Base-by-base conservation (phyloP, 1,140 invertebrate genomes). In the Bombus cullumanus region DNA sequence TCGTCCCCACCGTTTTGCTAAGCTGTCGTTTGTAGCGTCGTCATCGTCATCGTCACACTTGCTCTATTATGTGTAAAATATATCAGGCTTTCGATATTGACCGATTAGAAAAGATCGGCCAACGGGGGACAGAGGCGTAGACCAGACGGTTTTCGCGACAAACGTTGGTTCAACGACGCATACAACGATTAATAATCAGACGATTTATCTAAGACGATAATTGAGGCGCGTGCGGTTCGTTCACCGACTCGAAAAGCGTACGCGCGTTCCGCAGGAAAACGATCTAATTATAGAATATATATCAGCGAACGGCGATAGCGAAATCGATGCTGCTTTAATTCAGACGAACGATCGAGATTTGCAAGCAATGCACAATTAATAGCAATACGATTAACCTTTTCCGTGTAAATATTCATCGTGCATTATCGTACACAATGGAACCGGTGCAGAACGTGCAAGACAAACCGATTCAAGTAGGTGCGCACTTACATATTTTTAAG, bases 371-470 rank as follows among this genome's bases (percentile, higher is more conserved):
- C 92, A 88, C 90, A 92, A 92, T 93, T 92, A 94, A 93, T 86
- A 81, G 88, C 79, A 92, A 91, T 92, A 92, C 90, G 90, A 94
- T 94, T 94, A 93, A 94, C 92, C 93, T 92, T 90, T 92, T 76
- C 53, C 76, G 53, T 80, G 81, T 93, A 86, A 94, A 94, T 94
- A 94, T 94, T 94, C 93, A 94, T 94, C 83, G 87, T 47, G 73
- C 76, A 92, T 93, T 90, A 92, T 87, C 82, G 66, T 76, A 86
- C 82, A 91, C 89, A 92, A 92, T 91, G 86, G 87, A 69, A 53
- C 41, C 37, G 39, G 34, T 53, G 64, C 57, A 53, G 37, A 64
- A 31, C 62, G 13, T 2, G 18, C n/a, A 0, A 69, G 13, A 71
- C 39, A 13, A 72, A 18, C 13, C 53, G 22, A 39, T 64, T 76